These are phyloP conservation scores for Chymomyza amoena DNA, from an alignment of 2,888 invertebrate genomes.

Conservation along the genomic window DNA sequence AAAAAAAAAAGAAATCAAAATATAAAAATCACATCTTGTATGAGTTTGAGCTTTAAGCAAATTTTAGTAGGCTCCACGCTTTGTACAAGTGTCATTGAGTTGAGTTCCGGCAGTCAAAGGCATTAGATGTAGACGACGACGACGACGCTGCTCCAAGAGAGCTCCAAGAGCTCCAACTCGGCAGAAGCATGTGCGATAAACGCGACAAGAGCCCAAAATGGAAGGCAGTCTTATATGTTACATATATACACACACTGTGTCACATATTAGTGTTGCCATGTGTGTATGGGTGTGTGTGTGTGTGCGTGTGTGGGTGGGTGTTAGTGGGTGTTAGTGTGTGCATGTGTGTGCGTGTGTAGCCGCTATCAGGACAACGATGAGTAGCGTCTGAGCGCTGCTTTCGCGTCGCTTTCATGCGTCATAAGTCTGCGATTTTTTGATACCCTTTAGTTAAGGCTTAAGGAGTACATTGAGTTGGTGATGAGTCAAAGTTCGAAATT, in stretches of 20 bases:
- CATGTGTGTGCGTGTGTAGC: not conserved
- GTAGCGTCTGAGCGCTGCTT: conserved; percentile 6
- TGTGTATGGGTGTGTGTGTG: not conserved
- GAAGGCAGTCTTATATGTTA: not conserved
- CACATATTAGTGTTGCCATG: not conserved
- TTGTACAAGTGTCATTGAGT: not conserved
- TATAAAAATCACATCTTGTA: not conserved
- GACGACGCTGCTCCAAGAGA: conserved; percentile 27
- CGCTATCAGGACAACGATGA: not conserved
- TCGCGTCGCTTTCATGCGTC: conserved; percentile 26
- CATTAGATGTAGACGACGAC: conserved; percentile 25
- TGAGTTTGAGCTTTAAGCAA: not conserved
- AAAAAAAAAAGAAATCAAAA: not conserved
- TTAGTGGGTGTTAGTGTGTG: not conserved
- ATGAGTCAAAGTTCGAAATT: no score
- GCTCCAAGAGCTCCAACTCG: no score
- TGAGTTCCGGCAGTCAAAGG: not conserved
- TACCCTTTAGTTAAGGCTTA: no score
- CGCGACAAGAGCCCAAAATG: not conserved
- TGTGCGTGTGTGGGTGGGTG: not conserved
- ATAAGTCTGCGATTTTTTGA: conserved; percentile 23
- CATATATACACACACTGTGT: not conserved
- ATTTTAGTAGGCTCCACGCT: not conserved
- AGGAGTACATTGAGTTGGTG: no score
- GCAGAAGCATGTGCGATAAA: conserved; percentile 1